Evolutionary conservation across 2,113 vertebrate species (phyloP).

Genomic region (Phoxinus phoxinus): DNA sequence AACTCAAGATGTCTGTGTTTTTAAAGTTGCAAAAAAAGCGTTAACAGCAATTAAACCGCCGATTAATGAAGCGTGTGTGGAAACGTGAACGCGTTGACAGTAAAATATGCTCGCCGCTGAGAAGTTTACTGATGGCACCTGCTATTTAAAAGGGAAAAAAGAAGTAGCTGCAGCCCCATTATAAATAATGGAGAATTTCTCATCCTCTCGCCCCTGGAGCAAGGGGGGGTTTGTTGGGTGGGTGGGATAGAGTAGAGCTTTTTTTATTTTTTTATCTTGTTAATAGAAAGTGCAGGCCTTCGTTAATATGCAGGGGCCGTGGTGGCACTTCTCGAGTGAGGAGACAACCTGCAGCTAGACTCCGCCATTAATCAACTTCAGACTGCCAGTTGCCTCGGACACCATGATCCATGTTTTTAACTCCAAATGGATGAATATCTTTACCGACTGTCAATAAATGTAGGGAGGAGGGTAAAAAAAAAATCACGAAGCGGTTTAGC

Average conservation of each 20-base stretch:
- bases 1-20: neutral
- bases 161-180: conserved; percentile 77
- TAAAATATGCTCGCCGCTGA: conserved; percentile 78
- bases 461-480: conserved; percentile 33
- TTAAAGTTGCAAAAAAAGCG: conserved; percentile 7
- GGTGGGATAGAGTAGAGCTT: conserved; percentile 57
- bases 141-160: conserved; percentile 75
- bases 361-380: conserved; percentile 99
- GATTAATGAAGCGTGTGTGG: conserved; percentile 73
- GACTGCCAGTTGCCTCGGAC: conserved; percentile 96
- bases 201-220: conserved; percentile 96
- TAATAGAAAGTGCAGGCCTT: conserved; percentile 99
- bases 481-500: conserved; percentile 15
- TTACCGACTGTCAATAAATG: conserved; percentile 97
- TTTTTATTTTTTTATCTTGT: conserved; percentile 93
- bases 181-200: conserved; percentile 98
- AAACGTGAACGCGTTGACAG: conserved; percentile 79
- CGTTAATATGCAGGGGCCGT: conserved; percentile 99
- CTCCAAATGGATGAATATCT: conserved; percentile 99
- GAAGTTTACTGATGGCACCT: conserved; percentile 91
- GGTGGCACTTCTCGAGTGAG: conserved; percentile 91
- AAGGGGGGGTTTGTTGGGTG: conserved; percentile 79
- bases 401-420: conserved; percentile 99
- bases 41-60: conserved; percentile 38
- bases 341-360: conserved; percentile 95